A percentile compares a stretch with the other conserved stretches of the same genome.
Conservation (phyloP, 2,888 invertebrate genomes). For the Callyntrura guangdongensis region DNA sequence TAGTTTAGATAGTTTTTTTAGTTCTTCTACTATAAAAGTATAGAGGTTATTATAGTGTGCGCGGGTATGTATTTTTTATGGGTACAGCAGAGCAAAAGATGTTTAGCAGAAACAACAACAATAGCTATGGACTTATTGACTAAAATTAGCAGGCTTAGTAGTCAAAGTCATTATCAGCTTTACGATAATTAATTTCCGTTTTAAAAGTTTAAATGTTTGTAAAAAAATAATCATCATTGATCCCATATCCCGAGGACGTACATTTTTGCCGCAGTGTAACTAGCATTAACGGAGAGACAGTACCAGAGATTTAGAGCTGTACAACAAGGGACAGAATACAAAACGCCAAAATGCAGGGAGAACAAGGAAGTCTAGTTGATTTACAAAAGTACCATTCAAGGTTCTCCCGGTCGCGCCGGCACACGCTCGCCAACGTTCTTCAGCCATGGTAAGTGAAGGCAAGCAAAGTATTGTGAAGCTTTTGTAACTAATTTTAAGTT, state of each 20-base stretch:
- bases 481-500: too few relatives aligned
- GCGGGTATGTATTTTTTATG: neutral
- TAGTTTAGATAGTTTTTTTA: conserved; percentile 32
- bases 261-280: conserved; percentile 3
- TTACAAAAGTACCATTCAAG: conserved; percentile 95
- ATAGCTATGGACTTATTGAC: too few relatives aligned
- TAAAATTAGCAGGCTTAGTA: neutral
- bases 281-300: neutral
- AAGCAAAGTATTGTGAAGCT: too few relatives aligned
- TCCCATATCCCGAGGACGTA: neutral
- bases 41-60: neutral
- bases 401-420: conserved; percentile 94
- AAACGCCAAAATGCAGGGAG: conserved; percentile 95
- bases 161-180: conserved; percentile 38
- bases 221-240: neutral
- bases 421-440: conserved; percentile 96
- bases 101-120: neutral
- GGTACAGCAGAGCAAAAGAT: too few relatives aligned
- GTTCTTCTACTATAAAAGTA: conserved; percentile 25
- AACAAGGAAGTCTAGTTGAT: conserved; percentile 96
- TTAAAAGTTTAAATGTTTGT: neutral
- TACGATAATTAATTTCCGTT: conserved; percentile 20
- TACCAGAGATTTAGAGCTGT: neutral
- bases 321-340: too few relatives aligned
- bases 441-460: conserved; percentile 69